Evolutionary conservation across 1,140 invertebrate species (phyloP).

Genomic region (Listronotus bonariensis): DNA sequence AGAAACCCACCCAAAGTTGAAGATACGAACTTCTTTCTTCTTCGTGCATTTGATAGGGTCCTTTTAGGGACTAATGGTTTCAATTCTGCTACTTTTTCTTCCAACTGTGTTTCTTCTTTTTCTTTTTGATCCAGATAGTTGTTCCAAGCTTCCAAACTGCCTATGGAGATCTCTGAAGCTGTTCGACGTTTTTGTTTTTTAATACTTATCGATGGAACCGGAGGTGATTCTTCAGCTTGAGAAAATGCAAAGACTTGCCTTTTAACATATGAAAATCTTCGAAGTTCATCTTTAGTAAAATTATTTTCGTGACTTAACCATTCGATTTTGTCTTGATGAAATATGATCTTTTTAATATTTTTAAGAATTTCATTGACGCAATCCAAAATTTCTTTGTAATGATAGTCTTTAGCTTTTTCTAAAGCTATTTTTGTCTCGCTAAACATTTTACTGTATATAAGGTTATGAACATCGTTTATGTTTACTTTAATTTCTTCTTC

Average conservation of each 20-base stretch:
- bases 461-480: slow-evolving; percentile 30
- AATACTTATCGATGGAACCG: background rate
- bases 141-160: slow-evolving; percentile 40
- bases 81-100: background rate
- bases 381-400: slow-evolving; percentile 39
- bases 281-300: slow-evolving; percentile 18
- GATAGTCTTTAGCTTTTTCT: slow-evolving; percentile 43
- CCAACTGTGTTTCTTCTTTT: slow-evolving; percentile 7
- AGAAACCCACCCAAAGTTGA: slow-evolving; percentile 42
- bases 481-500: slow-evolving; percentile 32
- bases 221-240: slow-evolving; percentile 15
- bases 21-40: slow-evolving; percentile 43
- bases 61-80: slow-evolving; percentile 25
- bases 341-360: slow-evolving; percentile 30
- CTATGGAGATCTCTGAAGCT: slow-evolving; percentile 27
- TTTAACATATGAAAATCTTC: slow-evolving; percentile 35
- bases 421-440: slow-evolving; percentile 25
- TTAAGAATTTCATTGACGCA: slow-evolving; percentile 30
- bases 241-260: slow-evolving; percentile 33
- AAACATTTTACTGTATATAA: slow-evolving; percentile 13
- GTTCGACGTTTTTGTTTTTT: slow-evolving; percentile 31
- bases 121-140: slow-evolving; percentile 35
- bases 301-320: slow-evolving; percentile 26
- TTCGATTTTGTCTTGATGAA: slow-evolving; percentile 32
- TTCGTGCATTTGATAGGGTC: slow-evolving; percentile 14